A percentile compares a stretch with the other conserved stretches of the same genome.
Conservation (phyloP, 2,113 vertebrate genomes). For the Varanus komodoensis region DNA sequence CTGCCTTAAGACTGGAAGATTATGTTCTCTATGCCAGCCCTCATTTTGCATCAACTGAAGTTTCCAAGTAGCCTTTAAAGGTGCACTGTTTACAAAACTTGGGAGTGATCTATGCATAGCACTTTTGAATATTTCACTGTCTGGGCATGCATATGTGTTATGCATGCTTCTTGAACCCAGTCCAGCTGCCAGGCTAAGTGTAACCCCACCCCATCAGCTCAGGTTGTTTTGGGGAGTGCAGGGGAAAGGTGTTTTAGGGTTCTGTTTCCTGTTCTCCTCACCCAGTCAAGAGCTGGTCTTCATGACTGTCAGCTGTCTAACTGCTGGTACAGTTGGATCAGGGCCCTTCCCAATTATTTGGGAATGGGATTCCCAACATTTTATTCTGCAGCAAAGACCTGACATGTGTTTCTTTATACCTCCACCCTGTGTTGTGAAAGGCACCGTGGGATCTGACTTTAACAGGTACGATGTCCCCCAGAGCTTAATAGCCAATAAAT, state of each 20-base stretch:
- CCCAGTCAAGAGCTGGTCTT: neutral
- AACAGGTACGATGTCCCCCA: neutral
- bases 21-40: neutral
- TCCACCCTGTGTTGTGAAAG: constrained; percentile 11
- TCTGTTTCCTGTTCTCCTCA: neutral
- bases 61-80: neutral
- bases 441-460: constrained; percentile 23
- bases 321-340: neutral
- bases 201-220: neutral
- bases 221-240: neutral
- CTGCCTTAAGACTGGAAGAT: neutral
- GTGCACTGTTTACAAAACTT: no score
- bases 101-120: neutral
- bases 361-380: neutral
- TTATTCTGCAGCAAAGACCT: constrained; percentile 28
- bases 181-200: neutral
- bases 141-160: neutral
- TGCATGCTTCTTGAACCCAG: neutral
- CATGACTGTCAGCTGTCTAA: neutral
- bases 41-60: neutral
- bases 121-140: neutral
- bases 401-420: neutral
- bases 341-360: neutral
- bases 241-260: neutral
- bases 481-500: constrained; percentile 25